Evolutionary conservation across 2,888 invertebrate species (phyloP), one percentile per base, ranked within the genome.

Genomic region (Spialia ferax): DNA sequence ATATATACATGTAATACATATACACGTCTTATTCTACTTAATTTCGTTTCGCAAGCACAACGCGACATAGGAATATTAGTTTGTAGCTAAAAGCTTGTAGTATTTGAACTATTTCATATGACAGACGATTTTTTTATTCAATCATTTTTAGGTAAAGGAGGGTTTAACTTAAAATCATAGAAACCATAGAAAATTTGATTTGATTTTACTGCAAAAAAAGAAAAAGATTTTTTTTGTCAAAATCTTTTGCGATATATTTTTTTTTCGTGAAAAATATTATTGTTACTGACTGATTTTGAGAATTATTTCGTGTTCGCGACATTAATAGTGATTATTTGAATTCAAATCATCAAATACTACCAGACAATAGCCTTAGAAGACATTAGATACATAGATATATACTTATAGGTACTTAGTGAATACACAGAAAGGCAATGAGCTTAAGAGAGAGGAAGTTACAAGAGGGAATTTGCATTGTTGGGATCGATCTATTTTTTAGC

Each of bases 341-440:
- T 38, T 1, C n/a, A 38, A 38, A 48, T 8, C 35, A 35, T 54
- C 42, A 59, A 59, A 38, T 42, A 65, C 50, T 18, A 60, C 65
- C 59, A 60, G 50, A 1, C 22, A 22, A 10, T 13, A 50, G 20
- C n/a, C 4, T 50, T 13, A 22, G 22, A 50, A 50, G 20, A 50
- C 50, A 20, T 13, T 20, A 48, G 22, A 50, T n/a, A n/a, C n/a
- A n/a, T 50, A 71, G 71, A 73, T 69, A 73, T 68, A 71, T 67
- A 70, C 64, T 59, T 59, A 71, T 56, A 71, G 70, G 79, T 74
- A n/a, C n/a, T n/a, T 70, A 76, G 81, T 82, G 77, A 77, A 75
- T 75, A 85, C 85, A 88, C 87, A 83, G 81, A 83, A 87, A 91
- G 91, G 90, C 89, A 91, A 91, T 89, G 90, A 87, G 85, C 84